These are phyloP conservation scores for Rhabdomys dilectus DNA, from an alignment of 2,113 vertebrate species.

Conservation along the genomic window DNA sequence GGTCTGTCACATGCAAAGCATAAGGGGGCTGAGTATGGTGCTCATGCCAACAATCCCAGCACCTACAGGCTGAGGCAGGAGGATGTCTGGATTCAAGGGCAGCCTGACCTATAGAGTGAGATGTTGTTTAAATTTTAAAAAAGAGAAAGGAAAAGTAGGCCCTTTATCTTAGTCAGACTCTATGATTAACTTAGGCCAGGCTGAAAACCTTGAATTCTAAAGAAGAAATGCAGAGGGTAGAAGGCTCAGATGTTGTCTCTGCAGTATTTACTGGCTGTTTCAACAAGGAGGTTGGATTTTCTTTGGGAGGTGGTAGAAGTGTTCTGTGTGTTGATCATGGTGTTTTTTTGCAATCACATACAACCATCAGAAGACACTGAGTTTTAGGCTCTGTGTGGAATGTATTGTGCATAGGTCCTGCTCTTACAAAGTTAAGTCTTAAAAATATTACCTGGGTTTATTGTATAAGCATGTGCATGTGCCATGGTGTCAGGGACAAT, in stretches of 20 bases:
- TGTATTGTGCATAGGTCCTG: background rate
- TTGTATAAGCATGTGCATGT: background rate
- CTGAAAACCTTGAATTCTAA: slow-evolving; percentile 8
- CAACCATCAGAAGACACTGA: background rate
- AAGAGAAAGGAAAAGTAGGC: background rate
- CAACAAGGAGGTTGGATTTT: background rate
- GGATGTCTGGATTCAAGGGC: background rate
- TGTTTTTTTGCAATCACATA: background rate
- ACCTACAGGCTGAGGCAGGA: background rate
- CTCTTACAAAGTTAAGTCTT: background rate
- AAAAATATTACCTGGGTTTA: background rate
- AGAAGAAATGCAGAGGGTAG: background rate
- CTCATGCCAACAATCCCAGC: background rate
- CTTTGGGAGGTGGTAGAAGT: background rate
- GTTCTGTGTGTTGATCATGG: background rate
- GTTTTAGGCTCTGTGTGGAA: background rate
- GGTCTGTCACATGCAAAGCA: background rate
- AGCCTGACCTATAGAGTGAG: background rate
- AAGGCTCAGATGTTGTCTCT: background rate
- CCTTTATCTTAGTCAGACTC: background rate
- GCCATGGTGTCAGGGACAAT: background rate
- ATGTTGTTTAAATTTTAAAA: background rate
- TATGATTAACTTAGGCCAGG: background rate
- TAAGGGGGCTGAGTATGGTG: background rate
- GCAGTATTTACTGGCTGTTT: background rate